Conservation (phyloP, 2,888 invertebrate genomes). For the Eupithecia inturbata region DNA sequence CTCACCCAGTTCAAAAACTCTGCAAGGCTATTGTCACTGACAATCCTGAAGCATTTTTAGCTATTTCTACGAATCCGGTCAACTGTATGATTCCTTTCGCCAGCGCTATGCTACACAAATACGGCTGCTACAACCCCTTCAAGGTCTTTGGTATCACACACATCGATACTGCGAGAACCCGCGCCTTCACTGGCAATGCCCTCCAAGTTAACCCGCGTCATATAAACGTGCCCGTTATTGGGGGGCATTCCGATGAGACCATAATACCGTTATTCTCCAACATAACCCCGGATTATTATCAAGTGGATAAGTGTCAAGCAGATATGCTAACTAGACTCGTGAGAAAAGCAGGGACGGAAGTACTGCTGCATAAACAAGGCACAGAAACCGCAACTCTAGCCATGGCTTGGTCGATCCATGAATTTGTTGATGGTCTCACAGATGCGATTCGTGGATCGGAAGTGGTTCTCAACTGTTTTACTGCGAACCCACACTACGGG, state of each 20-base stretch:
- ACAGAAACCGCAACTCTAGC: slow-evolving; percentile 58
- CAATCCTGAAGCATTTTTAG: slow-evolving; percentile 63
- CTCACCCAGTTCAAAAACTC: slow-evolving; percentile 56
- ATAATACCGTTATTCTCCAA: slow-evolving; percentile 70
- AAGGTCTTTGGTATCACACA: slow-evolving; percentile 69
- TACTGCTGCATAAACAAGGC: slow-evolving; percentile 60
- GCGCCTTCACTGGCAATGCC: slow-evolving; percentile 53
- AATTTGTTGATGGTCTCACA: slow-evolving; percentile 61
- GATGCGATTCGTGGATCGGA: slow-evolving; percentile 59
- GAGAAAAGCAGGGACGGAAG: slow-evolving; percentile 63
- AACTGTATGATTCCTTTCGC: slow-evolving; percentile 69
- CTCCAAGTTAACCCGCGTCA: slow-evolving; percentile 54
- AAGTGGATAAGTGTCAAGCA: slow-evolving; percentile 54
- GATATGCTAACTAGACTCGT: slow-evolving; percentile 62
- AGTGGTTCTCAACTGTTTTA: slow-evolving; percentile 57
- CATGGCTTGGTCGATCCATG: slow-evolving; percentile 66
- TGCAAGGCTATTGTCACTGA: slow-evolving; percentile 59
- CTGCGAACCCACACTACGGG: slow-evolving; percentile 65
- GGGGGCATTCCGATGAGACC: slow-evolving; percentile 70
- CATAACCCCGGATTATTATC: slow-evolving; percentile 51
- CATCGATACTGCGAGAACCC: slow-evolving; percentile 61
- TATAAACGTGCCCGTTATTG: slow-evolving; percentile 64
- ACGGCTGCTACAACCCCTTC: slow-evolving; percentile 62
- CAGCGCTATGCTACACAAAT: slow-evolving; percentile 57
- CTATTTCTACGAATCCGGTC: slow-evolving; percentile 65